These are phyloP conservation scores for Oryctes rhinoceros DNA, from an alignment of 1,140 invertebrate genomes.

Conservation along the genomic window DNA sequence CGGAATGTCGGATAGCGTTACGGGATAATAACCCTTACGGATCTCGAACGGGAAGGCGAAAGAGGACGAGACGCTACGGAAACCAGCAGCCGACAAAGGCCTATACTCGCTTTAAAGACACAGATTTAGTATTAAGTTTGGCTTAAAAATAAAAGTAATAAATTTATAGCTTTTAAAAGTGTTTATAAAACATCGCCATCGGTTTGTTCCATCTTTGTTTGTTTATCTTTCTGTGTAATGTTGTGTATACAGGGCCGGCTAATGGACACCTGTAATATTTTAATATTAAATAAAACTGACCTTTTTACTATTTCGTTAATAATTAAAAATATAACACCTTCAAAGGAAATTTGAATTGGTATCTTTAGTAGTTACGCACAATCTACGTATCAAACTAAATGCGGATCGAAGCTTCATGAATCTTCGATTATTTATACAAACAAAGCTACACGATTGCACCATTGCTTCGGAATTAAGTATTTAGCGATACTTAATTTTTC, in stretches of 20 bases:
- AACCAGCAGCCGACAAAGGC: conserved; percentile 56
- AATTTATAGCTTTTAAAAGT: conserved; percentile 59
- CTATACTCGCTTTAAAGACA: conserved; percentile 56
- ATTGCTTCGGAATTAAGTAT: no score
- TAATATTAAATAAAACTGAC: no score
- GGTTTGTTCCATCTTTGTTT: conserved; percentile 24
- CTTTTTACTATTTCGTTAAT: no score
- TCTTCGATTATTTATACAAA: no score
- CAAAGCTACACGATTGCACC: no score
- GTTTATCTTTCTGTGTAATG: conserved; percentile 2
- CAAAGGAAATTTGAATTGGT: no score
- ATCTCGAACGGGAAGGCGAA: conserved; percentile 26
- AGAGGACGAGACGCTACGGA: conserved; percentile 15
- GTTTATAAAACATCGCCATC: conserved; percentile 58
- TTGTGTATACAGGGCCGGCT: background rate
- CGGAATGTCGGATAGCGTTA: conserved; percentile 21
- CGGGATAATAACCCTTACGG: conserved; percentile 41
- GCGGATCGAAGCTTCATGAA: no score
- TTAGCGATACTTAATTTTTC: no score
- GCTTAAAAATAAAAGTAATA: conserved; percentile 56
- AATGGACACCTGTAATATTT: no score
- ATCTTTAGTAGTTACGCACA: no score
- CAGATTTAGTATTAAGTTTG: conserved; percentile 59
- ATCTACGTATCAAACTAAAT: no score
- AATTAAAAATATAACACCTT: no score